These are phyloP conservation scores for Gasterosteus aculeatus DNA, from an alignment of 2,113 vertebrate species.

Conservation along the genomic window DNA sequence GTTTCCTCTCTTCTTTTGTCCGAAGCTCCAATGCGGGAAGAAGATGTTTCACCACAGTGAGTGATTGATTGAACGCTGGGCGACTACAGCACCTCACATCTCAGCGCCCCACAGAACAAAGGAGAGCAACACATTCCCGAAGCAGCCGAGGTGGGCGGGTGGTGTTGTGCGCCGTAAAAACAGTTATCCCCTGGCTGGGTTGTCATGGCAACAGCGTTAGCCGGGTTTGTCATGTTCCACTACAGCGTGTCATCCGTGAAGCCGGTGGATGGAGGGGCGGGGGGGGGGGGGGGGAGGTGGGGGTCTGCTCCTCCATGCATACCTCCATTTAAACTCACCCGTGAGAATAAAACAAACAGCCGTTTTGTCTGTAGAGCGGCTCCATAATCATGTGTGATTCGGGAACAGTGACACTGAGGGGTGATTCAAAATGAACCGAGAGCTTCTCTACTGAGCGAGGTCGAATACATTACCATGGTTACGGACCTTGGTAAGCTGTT, in stretches of 20 bases:
- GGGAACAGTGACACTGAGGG: neutral
- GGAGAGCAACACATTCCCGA: slow-evolving; percentile 41
- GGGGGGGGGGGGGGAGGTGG: neutral
- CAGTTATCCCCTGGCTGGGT: slow-evolving; percentile 79
- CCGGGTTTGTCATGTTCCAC: slow-evolving; percentile 71
- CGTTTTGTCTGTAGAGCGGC: slow-evolving; percentile 10
- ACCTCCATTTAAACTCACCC: slow-evolving; percentile 65
- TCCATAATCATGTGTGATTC: neutral
- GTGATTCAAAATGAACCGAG: slow-evolving; percentile 7
- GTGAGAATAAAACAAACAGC: slow-evolving; percentile 56
- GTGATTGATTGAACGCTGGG: slow-evolving; percentile 9
- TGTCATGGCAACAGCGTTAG: slow-evolving; percentile 83
- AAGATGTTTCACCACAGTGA: neutral
- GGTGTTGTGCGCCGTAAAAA: slow-evolving; percentile 68
- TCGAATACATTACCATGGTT: slow-evolving; percentile 68
- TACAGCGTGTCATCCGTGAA: slow-evolving; percentile 57
- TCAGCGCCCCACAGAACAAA: slow-evolving; percentile 15
- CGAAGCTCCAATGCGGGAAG: neutral
- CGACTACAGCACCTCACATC: slow-evolving; percentile 15
- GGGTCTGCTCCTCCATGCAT: slow-evolving; percentile 33
- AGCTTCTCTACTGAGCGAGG: slow-evolving; percentile 29
- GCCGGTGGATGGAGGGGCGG: neutral
- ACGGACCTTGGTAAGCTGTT: slow-evolving; percentile 59
- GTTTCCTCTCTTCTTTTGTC: slow-evolving; percentile 6
- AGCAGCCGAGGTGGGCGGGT: slow-evolving; percentile 62